These are phyloP conservation scores for Eupithecia abbreviata DNA, from an alignment of 2,888 invertebrate genomes.

Conservation along the genomic window DNA sequence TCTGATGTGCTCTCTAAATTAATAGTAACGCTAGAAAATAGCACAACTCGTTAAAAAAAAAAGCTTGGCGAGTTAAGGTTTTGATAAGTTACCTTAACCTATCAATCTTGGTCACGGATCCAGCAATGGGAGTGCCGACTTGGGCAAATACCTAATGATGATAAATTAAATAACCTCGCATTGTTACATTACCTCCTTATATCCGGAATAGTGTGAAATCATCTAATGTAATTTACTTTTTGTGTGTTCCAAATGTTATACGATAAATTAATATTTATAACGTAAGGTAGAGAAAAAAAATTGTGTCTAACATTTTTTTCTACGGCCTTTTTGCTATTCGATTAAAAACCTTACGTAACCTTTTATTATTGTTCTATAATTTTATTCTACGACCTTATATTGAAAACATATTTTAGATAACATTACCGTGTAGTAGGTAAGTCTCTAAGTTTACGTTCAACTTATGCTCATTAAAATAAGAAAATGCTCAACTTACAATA, in stretches of 20 bases:
- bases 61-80: no score
- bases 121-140: slow-evolving; percentile 24
- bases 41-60: no score
- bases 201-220: slow-evolving; percentile 36
- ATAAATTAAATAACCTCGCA: slow-evolving; percentile 33
- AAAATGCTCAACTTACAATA: not conserved
- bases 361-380: not conserved
- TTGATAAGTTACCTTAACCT: not conserved
- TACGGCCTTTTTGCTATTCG: not conserved
- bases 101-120: slow-evolving; percentile 12
- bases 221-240: slow-evolving; percentile 29
- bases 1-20: no score
- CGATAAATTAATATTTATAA: slow-evolving; percentile 2
- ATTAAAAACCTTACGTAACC: slow-evolving; percentile 6
- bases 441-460: not conserved
- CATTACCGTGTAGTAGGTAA: not conserved
- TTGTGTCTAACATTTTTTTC: not conserved
- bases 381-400: not conserved
- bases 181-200: slow-evolving; percentile 21
- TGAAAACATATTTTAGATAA: not conserved
- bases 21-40: no score
- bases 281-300: not conserved
- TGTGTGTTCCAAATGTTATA: slow-evolving; percentile 16
- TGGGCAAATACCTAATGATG: slow-evolving; percentile 25
- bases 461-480: slow-evolving; percentile 4